These are phyloP conservation scores for Meteorus cinctellus DNA, from an alignment of 2,888 invertebrate genomes.

Conservation along the genomic window DNA sequence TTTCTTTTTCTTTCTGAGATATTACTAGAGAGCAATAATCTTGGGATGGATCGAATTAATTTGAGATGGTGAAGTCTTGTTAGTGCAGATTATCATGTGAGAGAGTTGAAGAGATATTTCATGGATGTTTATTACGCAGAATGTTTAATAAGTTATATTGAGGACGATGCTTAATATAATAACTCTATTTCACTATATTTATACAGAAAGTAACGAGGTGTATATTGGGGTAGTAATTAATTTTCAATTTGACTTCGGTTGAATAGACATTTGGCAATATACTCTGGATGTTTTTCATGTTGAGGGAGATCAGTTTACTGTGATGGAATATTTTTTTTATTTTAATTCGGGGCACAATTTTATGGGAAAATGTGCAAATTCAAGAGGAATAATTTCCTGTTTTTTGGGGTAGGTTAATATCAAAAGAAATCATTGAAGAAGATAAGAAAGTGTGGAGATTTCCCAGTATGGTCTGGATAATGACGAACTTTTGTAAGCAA, in stretches of 20 bases:
- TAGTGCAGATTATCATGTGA: constrained; percentile 2
- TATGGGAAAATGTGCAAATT: too few species aligned
- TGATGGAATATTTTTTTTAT: too few species aligned
- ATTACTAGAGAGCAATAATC: neutral
- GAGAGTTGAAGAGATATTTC: constrained; percentile 5
- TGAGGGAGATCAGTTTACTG: too few species aligned
- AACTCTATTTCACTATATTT: constrained; percentile 4
- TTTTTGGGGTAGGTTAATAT: too few species aligned
- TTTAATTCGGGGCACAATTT: too few species aligned
- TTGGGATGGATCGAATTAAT: neutral
- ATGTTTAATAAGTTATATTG: constrained; percentile 20
- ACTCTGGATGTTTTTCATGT: too few species aligned
- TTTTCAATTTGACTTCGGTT: neutral
- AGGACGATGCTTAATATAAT: constrained; percentile 7
- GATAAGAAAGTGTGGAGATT: too few species aligned
- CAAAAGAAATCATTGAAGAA: too few species aligned
- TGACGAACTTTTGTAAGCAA: too few species aligned
- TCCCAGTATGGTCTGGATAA: too few species aligned
- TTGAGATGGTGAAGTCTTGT: neutral
- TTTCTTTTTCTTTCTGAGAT: neutral
- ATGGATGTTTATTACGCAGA: constrained; percentile 22
- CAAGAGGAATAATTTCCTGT: too few species aligned
- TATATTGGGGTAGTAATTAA: neutral
- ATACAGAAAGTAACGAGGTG: neutral
- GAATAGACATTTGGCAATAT: neutral